Percentiles rank a stretch among this genome's conserved stretches.
Evolutionary conservation across 2,797 vertebrate species (phyloP).

Genomic region (Xiphorhynchus erythropygius): DNA sequence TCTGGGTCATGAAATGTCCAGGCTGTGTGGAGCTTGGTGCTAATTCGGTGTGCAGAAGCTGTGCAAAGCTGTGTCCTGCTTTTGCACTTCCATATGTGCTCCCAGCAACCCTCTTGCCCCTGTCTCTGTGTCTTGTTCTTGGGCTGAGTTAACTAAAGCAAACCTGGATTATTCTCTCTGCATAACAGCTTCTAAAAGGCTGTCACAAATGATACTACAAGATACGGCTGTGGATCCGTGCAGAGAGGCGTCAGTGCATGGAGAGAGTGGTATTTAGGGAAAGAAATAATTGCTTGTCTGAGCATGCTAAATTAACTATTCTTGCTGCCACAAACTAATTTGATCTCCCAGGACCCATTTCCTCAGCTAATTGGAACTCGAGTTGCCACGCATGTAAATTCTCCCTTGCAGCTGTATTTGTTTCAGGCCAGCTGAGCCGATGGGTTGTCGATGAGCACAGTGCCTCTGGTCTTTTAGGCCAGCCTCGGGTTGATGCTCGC

Average conservation of each 20-base stretch:
- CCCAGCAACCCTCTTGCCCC: background rate
- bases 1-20: background rate
- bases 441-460: background rate
- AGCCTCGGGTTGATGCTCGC: rapidly evolving
- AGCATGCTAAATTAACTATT: conserved; percentile 53
- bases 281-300: conserved; percentile 58
- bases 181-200: conserved; percentile 6
- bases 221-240: background rate
- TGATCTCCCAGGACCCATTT: conserved; percentile 60
- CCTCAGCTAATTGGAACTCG: conserved; percentile 56
- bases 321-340: conserved; percentile 57
- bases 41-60: background rate
- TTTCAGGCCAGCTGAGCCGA: conserved; percentile 24
- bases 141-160: background rate
- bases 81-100: background rate
- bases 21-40: background rate
- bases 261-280: conserved; percentile 50
- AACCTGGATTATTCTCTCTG: background rate
- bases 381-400: conserved; percentile 32
- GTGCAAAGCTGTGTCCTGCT: background rate
- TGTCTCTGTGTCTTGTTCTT: background rate
- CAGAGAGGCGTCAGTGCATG: background rate
- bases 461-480: background rate
- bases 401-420: conserved; percentile 32
- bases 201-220: conserved; percentile 7